These are phyloP conservation scores for Gobio occitaniae DNA, from an alignment of 2,797 vertebrate species.

Conservation along the genomic window DNA sequence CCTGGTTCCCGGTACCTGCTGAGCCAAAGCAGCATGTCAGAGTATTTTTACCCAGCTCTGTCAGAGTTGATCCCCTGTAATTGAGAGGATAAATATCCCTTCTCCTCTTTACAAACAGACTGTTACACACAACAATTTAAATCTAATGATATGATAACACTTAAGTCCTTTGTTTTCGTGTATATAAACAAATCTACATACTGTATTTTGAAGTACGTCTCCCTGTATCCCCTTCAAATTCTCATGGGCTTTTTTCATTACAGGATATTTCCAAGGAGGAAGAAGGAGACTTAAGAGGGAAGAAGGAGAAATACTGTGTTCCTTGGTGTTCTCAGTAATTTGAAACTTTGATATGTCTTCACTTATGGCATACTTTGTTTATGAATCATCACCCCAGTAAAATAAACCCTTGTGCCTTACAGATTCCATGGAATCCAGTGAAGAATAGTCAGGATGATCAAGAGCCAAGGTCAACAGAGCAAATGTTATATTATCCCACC, in stretches of 20 bases:
- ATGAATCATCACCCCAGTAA: not conserved
- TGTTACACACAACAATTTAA: constrained; percentile 23
- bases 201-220: not conserved
- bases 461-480: constrained; percentile 36
- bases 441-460: not conserved
- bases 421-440: not conserved
- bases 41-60: constrained; percentile 71
- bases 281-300: not conserved
- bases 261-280: not conserved
- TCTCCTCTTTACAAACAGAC: constrained; percentile 14
- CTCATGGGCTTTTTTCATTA: not conserved
- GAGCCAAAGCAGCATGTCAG: constrained; percentile 43
- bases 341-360: not conserved
- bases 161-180: not conserved
- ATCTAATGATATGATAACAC: not conserved
- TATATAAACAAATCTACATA: not conserved
- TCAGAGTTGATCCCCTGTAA: constrained; percentile 72
- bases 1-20: constrained; percentile 10
- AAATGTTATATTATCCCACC: not conserved
- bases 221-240: not conserved
- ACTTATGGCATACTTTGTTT: not conserved
- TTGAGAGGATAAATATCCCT: constrained; percentile 68
- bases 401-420: not conserved
- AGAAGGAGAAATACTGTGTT: not conserved
- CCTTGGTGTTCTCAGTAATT: not conserved